Conservation (phyloP, 2,888 invertebrate species). For the Hyposoter didymator region DNA sequence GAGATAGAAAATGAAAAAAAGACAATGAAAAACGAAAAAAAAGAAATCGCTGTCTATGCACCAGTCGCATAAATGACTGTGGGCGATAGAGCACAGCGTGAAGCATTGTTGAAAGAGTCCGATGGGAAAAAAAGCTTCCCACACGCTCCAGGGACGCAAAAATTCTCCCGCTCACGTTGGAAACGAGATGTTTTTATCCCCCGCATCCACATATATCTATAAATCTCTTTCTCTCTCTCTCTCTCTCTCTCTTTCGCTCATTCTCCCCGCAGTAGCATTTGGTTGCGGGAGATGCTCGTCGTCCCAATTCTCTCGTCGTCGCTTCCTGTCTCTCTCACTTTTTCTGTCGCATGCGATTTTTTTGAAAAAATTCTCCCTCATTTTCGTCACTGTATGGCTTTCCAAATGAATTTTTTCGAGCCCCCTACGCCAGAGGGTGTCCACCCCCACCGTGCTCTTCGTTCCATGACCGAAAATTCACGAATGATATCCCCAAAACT, state of each 20-base stretch:
- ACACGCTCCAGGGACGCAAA: conserved; percentile 64
- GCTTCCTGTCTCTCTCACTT: conserved; percentile 19
- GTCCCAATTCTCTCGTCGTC: conserved; percentile 58
- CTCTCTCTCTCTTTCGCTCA: conserved; percentile 12
- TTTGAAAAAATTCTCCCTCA: conserved; percentile 44
- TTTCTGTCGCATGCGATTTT: conserved; percentile 36
- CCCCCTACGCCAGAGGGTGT: conserved; percentile 1
- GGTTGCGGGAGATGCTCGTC: conserved; percentile 10
- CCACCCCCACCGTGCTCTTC: background rate
- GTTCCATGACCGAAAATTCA: background rate
- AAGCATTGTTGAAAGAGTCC: conserved; percentile 64
- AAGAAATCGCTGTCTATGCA: conserved; percentile 61
- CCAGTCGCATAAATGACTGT: conserved; percentile 68
- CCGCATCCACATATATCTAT: conserved; percentile 33
- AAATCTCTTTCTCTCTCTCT: conserved; percentile 30
- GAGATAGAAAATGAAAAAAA: conserved; percentile 50
- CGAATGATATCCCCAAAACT: background rate
- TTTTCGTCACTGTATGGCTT: conserved; percentile 15
- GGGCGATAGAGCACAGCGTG: conserved; percentile 65
- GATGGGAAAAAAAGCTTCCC: conserved; percentile 53
- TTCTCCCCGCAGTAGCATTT: background rate
- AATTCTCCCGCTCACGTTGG: conserved; percentile 57
- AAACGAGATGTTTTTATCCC: conserved; percentile 68
- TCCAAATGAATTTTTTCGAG: conserved; percentile 36
- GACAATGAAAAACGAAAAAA: conserved; percentile 44